Evolutionary conservation across 2,888 invertebrate genomes (phyloP), one percentile per base, ranked within the genome.

Genomic region (Cremastinae sp.): DNA sequence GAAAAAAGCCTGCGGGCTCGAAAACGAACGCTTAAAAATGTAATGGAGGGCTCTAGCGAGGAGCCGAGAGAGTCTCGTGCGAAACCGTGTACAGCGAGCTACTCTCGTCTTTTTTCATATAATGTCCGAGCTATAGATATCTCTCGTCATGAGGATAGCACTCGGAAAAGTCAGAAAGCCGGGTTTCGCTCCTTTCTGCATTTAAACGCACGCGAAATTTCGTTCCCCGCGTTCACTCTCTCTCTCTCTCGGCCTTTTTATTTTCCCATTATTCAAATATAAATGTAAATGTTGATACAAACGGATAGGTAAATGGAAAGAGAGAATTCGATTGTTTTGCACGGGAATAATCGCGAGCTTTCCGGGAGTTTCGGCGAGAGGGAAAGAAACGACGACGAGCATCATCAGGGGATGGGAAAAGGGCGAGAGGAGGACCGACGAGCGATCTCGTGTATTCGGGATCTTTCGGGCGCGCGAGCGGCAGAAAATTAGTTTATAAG

Each of bases 221-320:
- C 20, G 16, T 20, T 14, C 14, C 41, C 43, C 51, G 36, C 69
- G 22, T 43, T 43, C 8, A 20, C 59, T 43, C 28, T 53, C 64
- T 12, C 36, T 51, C 51, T 53, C 71, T 51, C 74, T 36, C 70
- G 66, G 70, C 83, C 86, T 88, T 88, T 89, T 89, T 88, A 87
- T 87, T 89, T 88, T 85, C 85, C 89, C 88, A 89, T 90, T 90
- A 90, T 90, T 90, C 89, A 90, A 89, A 90, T 90, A 89, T 89
- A 89, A 89, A 90, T 89, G 89, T 89, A 90, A 90, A 89, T 89
- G 89, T 90, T 90, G 89, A 88, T 90, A 90, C 89, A 89, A 89
- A 89, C 88, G 89, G 88, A 89, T 89, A 89, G 89, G 88, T 88
- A 88, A 88, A 88, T 88, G 87, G 87, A 89, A 86, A 88, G 88